Evolutionary conservation across 2,113 vertebrate genomes (phyloP).

Genomic region (Coptodon rendalli): DNA sequence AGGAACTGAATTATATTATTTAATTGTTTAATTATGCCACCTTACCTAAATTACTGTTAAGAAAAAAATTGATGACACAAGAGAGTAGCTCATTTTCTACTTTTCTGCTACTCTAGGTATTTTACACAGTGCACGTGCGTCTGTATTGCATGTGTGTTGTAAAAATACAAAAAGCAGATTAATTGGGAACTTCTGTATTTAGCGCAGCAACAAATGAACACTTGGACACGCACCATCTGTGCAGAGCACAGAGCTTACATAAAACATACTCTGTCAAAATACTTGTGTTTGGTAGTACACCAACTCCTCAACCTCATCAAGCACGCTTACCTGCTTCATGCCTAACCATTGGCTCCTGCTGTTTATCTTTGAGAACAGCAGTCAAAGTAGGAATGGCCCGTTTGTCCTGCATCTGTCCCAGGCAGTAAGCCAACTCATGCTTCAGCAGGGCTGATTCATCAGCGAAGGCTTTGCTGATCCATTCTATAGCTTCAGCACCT

Average conservation of each 20-base stretch:
- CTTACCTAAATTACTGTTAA: neutral
- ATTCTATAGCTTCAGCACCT: slow-evolving; percentile 74
- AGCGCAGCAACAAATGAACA: neutral
- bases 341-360: slow-evolving; percentile 90
- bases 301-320: neutral
- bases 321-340: slow-evolving; percentile 85
- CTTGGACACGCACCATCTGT: neutral
- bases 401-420: slow-evolving; percentile 90
- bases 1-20: neutral
- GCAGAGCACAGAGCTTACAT: neutral
- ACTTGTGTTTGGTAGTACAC: neutral
- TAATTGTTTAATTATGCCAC: neutral
- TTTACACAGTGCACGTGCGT: neutral
- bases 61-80: neutral
- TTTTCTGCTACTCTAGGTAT: neutral
- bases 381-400: slow-evolving; percentile 77
- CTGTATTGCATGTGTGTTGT: neutral
- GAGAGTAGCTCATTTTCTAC: neutral
- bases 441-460: slow-evolving; percentile 88
- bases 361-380: slow-evolving; percentile 73
- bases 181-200: neutral
- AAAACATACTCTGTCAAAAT: neutral
- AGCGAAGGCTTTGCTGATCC: slow-evolving; percentile 84
- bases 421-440: slow-evolving; percentile 91
- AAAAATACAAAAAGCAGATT: neutral